Conservation (phyloP, 2,888 invertebrate genomes). For the Cenopis cana region DNA sequence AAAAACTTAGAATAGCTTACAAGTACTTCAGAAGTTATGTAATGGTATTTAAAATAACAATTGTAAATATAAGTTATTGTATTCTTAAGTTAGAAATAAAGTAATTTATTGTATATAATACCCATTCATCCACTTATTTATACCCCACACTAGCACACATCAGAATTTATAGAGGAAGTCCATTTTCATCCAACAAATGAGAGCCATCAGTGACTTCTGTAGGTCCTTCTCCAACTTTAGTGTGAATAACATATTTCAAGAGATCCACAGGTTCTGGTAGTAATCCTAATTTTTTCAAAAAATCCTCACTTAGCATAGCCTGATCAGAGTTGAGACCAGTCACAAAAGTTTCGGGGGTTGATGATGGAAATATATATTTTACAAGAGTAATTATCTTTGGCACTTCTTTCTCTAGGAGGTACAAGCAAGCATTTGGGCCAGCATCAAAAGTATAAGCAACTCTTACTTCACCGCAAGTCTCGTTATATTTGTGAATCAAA, state of each 20-base stretch:
- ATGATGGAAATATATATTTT: conserved; percentile 89
- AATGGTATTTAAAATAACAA: neutral
- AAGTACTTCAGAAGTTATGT: neutral
- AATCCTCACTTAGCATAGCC: conserved; percentile 50
- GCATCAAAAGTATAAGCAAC: conserved; percentile 99
- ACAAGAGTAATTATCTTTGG: conserved; percentile 88
- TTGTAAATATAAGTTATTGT: conserved; percentile 13
- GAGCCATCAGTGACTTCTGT: conserved; percentile 72
- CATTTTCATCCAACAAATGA: conserved; percentile 67
- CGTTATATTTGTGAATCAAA: conserved; percentile 94
- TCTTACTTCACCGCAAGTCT: conserved; percentile 85
- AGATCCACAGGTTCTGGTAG: conserved; percentile 79
- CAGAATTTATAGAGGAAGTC: conserved; percentile 55
- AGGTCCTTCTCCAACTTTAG: conserved; percentile 93
- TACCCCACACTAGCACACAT: neutral
- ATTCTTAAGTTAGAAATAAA: conserved; percentile 13
- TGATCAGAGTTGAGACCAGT: conserved; percentile 60
- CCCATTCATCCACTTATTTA: conserved; percentile 19
- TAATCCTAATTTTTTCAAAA: conserved; percentile 64
- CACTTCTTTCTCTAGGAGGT: conserved; percentile 91
- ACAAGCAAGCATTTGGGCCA: conserved; percentile 98
- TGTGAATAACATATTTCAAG: conserved; percentile 93
- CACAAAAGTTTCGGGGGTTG: conserved; percentile 65
- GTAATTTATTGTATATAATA: conserved; percentile 17
- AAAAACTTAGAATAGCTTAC: conserved; percentile 4